Evolutionary conservation across 2,888 invertebrate genomes (phyloP), one percentile per base, ranked within the genome.

Genomic region (Stramonita haemastoma): DNA sequence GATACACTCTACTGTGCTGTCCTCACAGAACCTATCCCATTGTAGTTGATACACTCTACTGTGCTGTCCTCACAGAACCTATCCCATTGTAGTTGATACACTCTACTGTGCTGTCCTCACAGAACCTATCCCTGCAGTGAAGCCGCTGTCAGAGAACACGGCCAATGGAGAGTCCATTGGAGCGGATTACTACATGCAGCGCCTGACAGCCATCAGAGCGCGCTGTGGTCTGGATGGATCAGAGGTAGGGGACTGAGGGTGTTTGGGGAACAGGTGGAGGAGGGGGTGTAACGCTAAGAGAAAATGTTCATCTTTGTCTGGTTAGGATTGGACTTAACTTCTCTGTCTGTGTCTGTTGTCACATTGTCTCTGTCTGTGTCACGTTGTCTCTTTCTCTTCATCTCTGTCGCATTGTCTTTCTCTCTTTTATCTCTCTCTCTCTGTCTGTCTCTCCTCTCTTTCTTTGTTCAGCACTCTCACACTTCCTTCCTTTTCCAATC

Each of bases 201-300:
- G 95, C 89, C 93, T 96, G 84, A 94, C 94, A 87, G 92, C 91
- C 46, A 93, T 96, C 22, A 93, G 96, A 60, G 95, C 95, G 0
- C 93, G 93, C 87, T 96, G 95, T 92, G 96, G 96, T n/a, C 93
- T 95, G 11, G 95, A 95, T 87, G 90, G 93, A 34, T 92, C 83
- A 32, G 92, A 91, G 90, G 91, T 91, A 79, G 0, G 13, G 46
- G 57, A 15, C 36, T n/a, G 26, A 19, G 1, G n/a, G 8, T 13
- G 11, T 77, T 26, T 8, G 11, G 26, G 77, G 19, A 77, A 19
- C 8, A 6, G 26, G 11, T 26, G 26, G 11, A 15, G 77, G 11
- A 77, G 29, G 11, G 19, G 29, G 46, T 46, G 46, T 46, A 46
- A 46, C 8, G 46, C 8, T 8, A 46, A 46, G 46, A 46, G 46